phyloP scores from a whole-genome alignment of 2,113 vertebrate genomes.

The Oxyura jamaicensis region DNA sequence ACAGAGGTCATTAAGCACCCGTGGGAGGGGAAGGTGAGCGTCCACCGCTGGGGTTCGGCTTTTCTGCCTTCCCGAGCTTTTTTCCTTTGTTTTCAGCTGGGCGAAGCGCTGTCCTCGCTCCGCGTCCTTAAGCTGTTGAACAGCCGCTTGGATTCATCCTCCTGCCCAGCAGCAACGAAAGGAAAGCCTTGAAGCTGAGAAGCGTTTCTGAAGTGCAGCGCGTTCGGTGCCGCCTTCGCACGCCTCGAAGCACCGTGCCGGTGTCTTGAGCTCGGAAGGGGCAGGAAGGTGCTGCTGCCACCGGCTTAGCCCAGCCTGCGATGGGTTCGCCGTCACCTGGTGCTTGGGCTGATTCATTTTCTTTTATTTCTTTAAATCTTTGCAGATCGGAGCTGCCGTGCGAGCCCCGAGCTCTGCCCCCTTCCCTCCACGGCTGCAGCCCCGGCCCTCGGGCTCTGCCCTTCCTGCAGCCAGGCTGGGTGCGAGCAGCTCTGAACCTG shows the following conservation, averaged over 20 bases:
- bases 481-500: too few relatives aligned
- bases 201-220: background rate
- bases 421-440: background rate
- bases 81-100: rapidly evolving
- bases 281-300: rapidly evolving
- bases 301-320: rapidly evolving
- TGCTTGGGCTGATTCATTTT: rapidly evolving
- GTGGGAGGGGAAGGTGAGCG: background rate
- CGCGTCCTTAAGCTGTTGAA: rapidly evolving
- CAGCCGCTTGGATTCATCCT: rapidly evolving
- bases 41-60: rapidly evolving
- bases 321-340: background rate
- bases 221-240: background rate
- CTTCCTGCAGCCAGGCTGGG: background rate
- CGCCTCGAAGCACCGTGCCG: rapidly evolving
- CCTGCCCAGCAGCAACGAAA: rapidly evolving
- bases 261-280: rapidly evolving
- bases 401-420: background rate
- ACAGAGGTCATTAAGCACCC: rapidly evolving
- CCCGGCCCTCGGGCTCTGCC: too few relatives aligned
- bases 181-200: background rate
- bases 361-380: too few relatives aligned
- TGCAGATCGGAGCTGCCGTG: background rate
- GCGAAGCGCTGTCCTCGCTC: rapidly evolving
- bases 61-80: background rate